phyloP scores from a whole-genome alignment of 2,113 vertebrate genomes.

The Stomatorhinus ivindoensis region DNA sequence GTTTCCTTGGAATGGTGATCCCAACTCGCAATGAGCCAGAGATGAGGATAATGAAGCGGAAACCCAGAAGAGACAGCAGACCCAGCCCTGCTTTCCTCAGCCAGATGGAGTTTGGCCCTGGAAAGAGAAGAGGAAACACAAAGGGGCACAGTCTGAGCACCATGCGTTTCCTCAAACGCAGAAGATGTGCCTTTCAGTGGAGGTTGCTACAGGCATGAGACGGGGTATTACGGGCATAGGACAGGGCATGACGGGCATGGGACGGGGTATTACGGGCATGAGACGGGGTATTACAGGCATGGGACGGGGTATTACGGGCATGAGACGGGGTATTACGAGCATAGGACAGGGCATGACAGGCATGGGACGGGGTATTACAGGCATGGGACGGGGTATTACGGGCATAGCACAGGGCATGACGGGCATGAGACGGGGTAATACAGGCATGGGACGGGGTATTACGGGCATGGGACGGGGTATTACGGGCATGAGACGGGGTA shows the following conservation, averaged over 20 bases:
- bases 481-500: neutral
- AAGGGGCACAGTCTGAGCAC: neutral
- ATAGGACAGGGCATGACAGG: neutral
- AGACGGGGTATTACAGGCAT: neutral
- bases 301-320: neutral
- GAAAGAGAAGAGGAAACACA: neutral
- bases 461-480: neutral
- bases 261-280: neutral
- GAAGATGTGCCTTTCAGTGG: neutral
- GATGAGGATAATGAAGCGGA: neutral
- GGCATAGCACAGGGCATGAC: neutral
- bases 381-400: neutral
- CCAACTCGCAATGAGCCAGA: neutral
- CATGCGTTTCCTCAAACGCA: neutral
- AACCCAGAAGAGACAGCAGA: neutral
- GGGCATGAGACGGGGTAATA: too few relatives aligned
- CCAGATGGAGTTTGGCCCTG: conserved; percentile 4
- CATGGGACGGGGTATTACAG: neutral
- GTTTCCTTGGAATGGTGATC: neutral
- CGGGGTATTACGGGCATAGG: neutral
- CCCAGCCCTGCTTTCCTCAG: conserved; percentile 5
- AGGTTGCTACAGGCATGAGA: neutral
- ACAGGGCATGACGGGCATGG: neutral
- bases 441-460: neutral
- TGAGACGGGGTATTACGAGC: neutral